Conservation (phyloP, 2,113 vertebrate genomes). For the Scalopus aquaticus region DNA sequence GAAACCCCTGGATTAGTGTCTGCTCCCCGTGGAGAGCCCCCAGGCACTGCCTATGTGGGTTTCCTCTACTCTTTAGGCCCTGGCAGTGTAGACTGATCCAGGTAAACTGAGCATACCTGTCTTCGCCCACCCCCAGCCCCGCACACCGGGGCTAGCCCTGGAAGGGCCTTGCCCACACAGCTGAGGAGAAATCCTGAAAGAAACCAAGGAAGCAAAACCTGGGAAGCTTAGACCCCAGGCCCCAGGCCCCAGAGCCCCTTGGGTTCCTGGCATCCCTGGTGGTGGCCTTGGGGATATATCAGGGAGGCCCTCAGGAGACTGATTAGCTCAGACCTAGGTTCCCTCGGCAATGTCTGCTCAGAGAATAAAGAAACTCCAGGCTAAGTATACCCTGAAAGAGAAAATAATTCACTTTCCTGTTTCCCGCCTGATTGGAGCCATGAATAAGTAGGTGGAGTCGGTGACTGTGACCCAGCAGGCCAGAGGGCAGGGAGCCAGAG, state of each 20-base stretch:
- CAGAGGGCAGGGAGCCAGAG: not conserved
- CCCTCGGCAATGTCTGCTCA: not conserved
- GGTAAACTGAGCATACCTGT: too few species aligned
- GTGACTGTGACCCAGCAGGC: not conserved
- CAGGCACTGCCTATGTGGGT: not conserved
- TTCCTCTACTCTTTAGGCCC: not conserved
- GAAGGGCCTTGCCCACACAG: not conserved
- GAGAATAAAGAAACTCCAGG: not conserved
- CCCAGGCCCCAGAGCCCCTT: not conserved
- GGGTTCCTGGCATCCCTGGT: not conserved
- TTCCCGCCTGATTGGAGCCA: not conserved
- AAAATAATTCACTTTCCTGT: not conserved
- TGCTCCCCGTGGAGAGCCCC: not conserved
- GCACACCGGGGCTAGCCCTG: not conserved
- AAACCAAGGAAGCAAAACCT: not conserved
- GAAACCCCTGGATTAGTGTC: not conserved
- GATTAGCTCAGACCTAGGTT: not conserved
- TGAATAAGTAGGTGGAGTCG: not conserved
- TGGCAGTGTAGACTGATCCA: not conserved
- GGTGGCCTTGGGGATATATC: not conserved
- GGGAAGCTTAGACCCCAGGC: not conserved
- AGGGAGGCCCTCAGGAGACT: not conserved
- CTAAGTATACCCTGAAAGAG: not conserved
- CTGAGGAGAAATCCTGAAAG: not conserved
- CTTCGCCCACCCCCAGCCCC: not conserved